Percentiles rank a stretch among this genome's conserved stretches.
Conservation (phyloP, 2,113 vertebrate species). For the Aviceda subcristata region DNA sequence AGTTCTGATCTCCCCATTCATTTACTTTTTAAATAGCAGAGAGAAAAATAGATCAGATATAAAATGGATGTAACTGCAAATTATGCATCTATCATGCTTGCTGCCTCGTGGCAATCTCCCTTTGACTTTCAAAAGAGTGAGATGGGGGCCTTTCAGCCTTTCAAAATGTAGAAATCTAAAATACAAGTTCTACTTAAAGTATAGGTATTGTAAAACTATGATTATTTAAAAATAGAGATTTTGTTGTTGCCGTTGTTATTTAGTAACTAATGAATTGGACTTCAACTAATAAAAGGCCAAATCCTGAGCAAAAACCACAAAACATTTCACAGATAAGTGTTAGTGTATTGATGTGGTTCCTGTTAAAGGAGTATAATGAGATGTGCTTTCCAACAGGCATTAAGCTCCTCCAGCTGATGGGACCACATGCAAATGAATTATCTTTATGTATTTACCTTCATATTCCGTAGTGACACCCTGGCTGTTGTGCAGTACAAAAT, state of each 20-base stretch:
- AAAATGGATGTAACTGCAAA: background rate
- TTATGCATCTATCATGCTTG: background rate
- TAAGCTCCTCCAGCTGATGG: background rate
- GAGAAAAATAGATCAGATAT: constrained; percentile 17
- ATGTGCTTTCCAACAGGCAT: background rate
- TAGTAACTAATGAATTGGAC: background rate
- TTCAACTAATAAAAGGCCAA: background rate
- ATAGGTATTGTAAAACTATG: background rate
- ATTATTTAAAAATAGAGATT: background rate
- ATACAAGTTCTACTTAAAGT: background rate
- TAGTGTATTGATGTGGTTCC: background rate
- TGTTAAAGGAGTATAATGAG: background rate
- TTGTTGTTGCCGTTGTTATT: background rate
- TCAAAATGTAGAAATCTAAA: background rate
- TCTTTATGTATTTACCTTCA: background rate
- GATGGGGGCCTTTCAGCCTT: background rate
- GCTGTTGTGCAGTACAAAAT: background rate
- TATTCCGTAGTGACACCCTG: background rate
- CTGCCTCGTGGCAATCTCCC: background rate
- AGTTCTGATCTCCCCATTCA: constrained; percentile 8
- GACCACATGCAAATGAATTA: background rate
- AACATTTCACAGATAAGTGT: background rate
- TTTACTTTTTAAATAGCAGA: constrained; percentile 51
- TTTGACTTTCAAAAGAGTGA: background rate
- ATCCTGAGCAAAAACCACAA: background rate